Conservation (phyloP, 2,797 vertebrate species). For the Falco biarmicus region DNA sequence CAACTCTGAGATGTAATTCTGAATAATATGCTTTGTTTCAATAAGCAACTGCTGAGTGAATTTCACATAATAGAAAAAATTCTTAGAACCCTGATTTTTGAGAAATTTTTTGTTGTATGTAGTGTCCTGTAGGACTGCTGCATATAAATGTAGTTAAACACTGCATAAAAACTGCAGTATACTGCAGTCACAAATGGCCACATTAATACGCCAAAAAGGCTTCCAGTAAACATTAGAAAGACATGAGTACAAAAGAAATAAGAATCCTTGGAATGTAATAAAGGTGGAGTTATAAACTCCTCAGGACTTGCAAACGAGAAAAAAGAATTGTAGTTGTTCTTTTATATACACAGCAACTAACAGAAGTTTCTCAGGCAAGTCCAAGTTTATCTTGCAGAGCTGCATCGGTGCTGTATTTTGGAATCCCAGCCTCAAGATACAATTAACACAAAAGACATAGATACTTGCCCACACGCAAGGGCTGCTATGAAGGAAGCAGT, state of each 20-base stretch:
- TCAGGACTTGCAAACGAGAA: neutral
- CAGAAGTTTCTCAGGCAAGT: neutral
- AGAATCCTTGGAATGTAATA: constrained; percentile 12
- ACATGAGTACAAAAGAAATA: neutral
- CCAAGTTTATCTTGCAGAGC: neutral
- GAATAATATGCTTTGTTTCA: constrained; percentile 1
- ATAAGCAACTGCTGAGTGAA: neutral
- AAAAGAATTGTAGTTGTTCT: neutral
- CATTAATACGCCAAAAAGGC: constrained; percentile 5
- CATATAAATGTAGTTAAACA: neutral
- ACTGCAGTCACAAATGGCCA: constrained; percentile 5
- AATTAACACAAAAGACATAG: neutral
- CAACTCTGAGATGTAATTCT: neutral
- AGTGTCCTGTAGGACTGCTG: neutral
- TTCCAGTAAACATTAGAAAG: constrained; percentile 44
- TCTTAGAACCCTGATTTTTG: neutral
- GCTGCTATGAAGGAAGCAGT: neutral
- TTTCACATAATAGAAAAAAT: constrained; percentile 11
- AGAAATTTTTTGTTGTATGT: neutral
- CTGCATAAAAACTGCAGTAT: neutral
- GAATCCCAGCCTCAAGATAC: neutral
- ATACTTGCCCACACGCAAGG: accelerated
- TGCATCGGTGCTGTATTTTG: neutral
- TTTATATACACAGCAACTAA: neutral
- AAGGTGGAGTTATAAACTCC: neutral